Evolutionary conservation across 2,888 invertebrate genomes (phyloP), one percentile per base, ranked within the genome.

Genomic region (Netelia virgata): DNA sequence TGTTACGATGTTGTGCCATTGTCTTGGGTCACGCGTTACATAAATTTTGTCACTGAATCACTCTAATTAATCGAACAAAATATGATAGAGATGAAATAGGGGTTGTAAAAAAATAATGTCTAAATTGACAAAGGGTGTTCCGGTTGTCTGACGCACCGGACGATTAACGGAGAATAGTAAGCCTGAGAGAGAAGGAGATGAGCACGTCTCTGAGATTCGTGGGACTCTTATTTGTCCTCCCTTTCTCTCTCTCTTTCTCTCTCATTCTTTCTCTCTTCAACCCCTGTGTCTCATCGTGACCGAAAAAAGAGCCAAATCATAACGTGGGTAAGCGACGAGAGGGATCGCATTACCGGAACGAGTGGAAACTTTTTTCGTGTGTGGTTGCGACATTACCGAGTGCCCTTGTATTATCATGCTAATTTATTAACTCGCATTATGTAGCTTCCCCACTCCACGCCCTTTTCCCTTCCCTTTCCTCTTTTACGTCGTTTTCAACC

Each of bases 31-130:
- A 78, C 86, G 83, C 83, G 87, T 88, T 87, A 88, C 89, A 88
- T 86, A 89, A 89, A 89, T 88, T 88, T 89, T 78, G 68, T 84
- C 84, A 84, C 87, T 89, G 89, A 90, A 90, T 89, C 85, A 87
- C 75, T 85, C 84, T 87, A 86, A 89, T 89, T 89, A 89, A 74
- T 88, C 88, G 47, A 18, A 43, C 63, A 78, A 11, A 70, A 23
- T 43, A 18, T 55, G 64, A 75, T 18, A 5, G 43, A 11, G 47
- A 55, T n/a, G 18, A 20, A 43, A 53, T 20, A 64, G 23, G 11
- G 36, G 53, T 16, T 9, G 43, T 28, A n/a, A n/a, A 36, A 55
- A 66, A 23, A 53, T 1, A 53, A 53, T 36, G 47, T 47, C 59
- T 20, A 8, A 1, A 76, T 57, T 36, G 9, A 47, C 11, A 47